Conservation (phyloP, 2,113 vertebrate species). For the Aleadryas rufinucha region DNA sequence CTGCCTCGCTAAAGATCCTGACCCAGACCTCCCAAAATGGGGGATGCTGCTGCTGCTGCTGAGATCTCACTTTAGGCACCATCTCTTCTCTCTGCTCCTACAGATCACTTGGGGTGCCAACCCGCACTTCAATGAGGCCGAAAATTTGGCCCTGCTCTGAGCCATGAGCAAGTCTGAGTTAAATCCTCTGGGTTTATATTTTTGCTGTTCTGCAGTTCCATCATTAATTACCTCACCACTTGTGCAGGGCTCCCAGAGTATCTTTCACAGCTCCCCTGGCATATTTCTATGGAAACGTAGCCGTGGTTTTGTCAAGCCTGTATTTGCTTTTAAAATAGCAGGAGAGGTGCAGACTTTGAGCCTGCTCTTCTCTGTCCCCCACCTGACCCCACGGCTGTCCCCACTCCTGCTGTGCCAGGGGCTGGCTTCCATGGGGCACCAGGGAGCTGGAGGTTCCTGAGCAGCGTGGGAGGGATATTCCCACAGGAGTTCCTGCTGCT, state of each 20-base stretch:
- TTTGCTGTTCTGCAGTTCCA: neutral
- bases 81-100: neutral
- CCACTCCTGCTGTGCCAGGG: neutral
- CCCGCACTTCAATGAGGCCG: neutral
- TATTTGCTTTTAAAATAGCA: neutral
- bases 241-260: neutral
- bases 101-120: neutral
- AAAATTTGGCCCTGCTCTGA: neutral
- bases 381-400: neutral
- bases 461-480: neutral
- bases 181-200: neutral
- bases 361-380: neutral
- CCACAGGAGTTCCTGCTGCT: neutral
- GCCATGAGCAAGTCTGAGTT: neutral
- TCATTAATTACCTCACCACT: neutral
- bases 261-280: neutral
- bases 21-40: neutral
- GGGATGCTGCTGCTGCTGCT: neutral
- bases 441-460: neutral
- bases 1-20: neutral
- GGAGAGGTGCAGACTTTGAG: neutral
- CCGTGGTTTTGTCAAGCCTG: neutral
- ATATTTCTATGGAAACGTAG: conserved; percentile 24
- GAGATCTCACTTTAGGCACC: neutral
- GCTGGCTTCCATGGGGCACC: neutral